Conservation (phyloP, 2,797 vertebrate genomes). For the Pangasius macronema region DNA sequence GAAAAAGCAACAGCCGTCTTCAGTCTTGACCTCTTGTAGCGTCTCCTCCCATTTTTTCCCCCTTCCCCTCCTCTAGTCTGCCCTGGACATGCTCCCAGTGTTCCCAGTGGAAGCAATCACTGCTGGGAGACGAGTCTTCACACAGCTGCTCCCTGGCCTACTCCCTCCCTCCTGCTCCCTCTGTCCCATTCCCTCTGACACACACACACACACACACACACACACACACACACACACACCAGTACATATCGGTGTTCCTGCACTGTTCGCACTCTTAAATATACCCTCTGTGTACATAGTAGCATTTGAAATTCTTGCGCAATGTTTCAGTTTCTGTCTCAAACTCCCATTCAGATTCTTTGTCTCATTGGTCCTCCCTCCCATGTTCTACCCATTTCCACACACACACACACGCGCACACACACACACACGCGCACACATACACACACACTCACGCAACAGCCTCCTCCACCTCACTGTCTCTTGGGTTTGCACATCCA, state of each 20-base stretch:
- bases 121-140: constrained; percentile 70
- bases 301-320: constrained; percentile 13
- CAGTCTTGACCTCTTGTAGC: constrained; percentile 42
- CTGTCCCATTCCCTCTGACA: background rate
- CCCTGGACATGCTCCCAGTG: constrained; percentile 66
- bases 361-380: constrained; percentile 16
- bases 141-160: constrained; percentile 71
- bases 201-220: background rate
- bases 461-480: constrained; percentile 67
- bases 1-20: constrained; percentile 28
- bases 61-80: constrained; percentile 70
- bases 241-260: background rate
- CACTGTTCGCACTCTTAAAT: background rate
- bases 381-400: background rate
- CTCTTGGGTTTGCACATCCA: constrained; percentile 78
- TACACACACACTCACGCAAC: constrained; percentile 23
- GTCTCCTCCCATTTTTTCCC: constrained; percentile 51
- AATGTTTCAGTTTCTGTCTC: constrained; percentile 25
- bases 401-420: constrained; percentile 19
- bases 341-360: constrained; percentile 19
- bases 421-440: constrained; percentile 25
- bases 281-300: constrained; percentile 24
- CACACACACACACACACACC: background rate
- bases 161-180: constrained; percentile 2
- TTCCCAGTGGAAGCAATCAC: constrained; percentile 78